Conservation (phyloP, 2,888 invertebrate genomes). For the Nemotelus pantherinus region DNA sequence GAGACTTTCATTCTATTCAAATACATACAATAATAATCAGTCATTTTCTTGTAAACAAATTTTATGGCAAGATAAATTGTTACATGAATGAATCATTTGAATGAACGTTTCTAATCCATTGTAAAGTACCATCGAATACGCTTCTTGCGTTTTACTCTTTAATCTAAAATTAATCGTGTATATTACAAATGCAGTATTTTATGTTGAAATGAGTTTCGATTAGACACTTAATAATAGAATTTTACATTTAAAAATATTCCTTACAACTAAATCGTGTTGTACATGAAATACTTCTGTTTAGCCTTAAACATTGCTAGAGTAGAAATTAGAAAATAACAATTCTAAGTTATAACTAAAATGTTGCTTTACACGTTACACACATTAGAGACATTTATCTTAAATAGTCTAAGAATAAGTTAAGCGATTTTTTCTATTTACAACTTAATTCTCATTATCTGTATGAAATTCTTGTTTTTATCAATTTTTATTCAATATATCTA, state of each 20-base stretch:
- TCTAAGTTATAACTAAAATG: slow-evolving; percentile 43
- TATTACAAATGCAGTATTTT: slow-evolving; percentile 35
- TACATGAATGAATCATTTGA: slow-evolving; percentile 16
- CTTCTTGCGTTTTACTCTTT: neutral
- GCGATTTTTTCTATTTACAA: slow-evolving; percentile 47
- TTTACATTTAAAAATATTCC: slow-evolving; percentile 30
- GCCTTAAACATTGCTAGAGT: slow-evolving; percentile 44
- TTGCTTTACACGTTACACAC: slow-evolving; percentile 49
- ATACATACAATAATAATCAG: slow-evolving; percentile 36
- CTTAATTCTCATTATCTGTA: slow-evolving; percentile 46
- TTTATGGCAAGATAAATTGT: slow-evolving; percentile 45
- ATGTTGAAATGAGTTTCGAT: slow-evolving; percentile 31
- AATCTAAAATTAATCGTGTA: slow-evolving; percentile 23
- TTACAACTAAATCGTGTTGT: slow-evolving; percentile 39
- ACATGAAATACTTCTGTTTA: slow-evolving; percentile 44
- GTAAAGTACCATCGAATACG: neutral
- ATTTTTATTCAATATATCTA: slow-evolving; percentile 28
- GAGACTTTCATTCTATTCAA: slow-evolving; percentile 14
- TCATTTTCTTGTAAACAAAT: slow-evolving; percentile 46
- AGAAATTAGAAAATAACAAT: slow-evolving; percentile 41
- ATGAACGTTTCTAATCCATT: neutral
- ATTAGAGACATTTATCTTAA: slow-evolving; percentile 44
- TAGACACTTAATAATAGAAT: slow-evolving; percentile 20
- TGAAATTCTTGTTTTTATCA: slow-evolving; percentile 32
- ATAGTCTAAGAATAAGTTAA: slow-evolving; percentile 48